A percentile compares a stretch with the other conserved stretches of the same genome.
Conservation (phyloP, 2,113 vertebrate species). For the Neofelis nebulosa region DNA sequence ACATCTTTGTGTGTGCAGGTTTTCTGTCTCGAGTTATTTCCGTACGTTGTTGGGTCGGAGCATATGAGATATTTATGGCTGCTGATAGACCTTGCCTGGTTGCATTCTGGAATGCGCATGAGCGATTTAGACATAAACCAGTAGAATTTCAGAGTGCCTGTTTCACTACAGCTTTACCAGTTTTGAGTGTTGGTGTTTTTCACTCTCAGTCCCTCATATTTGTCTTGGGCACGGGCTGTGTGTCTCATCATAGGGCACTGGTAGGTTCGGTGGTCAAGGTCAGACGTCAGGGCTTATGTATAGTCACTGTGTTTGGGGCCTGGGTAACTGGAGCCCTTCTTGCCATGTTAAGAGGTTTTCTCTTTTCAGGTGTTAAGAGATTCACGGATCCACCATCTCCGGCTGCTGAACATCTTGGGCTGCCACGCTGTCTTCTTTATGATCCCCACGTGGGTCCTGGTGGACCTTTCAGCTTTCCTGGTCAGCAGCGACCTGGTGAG, state of each 20-base stretch:
- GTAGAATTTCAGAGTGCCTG: not conserved
- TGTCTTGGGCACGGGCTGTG: not conserved
- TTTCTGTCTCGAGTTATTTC: not conserved
- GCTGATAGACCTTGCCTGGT: not conserved
- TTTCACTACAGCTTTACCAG: not conserved
- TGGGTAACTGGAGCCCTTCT: not conserved
- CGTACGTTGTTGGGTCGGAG: not conserved
- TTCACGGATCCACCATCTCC: slow-evolving; percentile 94
- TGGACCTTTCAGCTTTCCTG: slow-evolving; percentile 96
- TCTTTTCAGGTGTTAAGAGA: slow-evolving; percentile 93
- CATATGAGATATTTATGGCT: not conserved
- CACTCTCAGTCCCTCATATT: not conserved
- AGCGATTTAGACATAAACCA: too few species aligned
- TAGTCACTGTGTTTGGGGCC: not conserved
- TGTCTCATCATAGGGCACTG: not conserved
- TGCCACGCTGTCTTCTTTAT: slow-evolving; percentile 97
- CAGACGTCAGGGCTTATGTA: not conserved
- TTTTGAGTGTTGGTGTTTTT: not conserved
- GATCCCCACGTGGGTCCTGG: slow-evolving; percentile 97
- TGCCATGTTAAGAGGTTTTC: not conserved
- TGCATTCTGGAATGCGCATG: not conserved
- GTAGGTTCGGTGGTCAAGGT: not conserved
- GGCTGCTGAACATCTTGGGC: slow-evolving; percentile 95
- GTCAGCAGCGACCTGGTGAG: slow-evolving; percentile 95
- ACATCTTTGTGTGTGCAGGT: not conserved